Evolutionary conservation across 2,888 invertebrate genomes (phyloP).

Genomic region (Volucella inanis): DNA sequence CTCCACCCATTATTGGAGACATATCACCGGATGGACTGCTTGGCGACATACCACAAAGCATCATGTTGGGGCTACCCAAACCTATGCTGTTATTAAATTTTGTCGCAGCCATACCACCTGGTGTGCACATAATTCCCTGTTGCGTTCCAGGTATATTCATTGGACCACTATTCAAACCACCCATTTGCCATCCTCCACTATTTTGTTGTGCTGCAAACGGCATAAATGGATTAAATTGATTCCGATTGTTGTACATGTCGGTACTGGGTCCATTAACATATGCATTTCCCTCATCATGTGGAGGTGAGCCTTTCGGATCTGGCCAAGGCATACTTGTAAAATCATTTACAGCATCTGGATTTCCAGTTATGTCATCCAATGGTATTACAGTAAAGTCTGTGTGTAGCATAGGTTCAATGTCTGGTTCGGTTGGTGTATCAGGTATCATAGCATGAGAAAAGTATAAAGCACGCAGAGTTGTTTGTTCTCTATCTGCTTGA

Average conservation of each 20-base stretch:
- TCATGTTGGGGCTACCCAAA: conserved; percentile 64
- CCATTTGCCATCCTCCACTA: conserved; percentile 63
- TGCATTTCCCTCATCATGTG: conserved; percentile 78
- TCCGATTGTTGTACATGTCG: conserved; percentile 72
- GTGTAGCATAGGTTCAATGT: conserved; percentile 90
- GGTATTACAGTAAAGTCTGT: conserved; percentile 93
- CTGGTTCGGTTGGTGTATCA: conserved; percentile 93
- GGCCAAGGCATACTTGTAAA: conserved; percentile 92
- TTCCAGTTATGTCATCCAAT: conserved; percentile 93
- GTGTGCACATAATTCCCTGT: conserved; percentile 74
- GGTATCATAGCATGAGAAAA: conserved; percentile 93
- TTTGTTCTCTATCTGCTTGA: conserved; percentile 93
- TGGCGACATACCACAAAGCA: conserved; percentile 48
- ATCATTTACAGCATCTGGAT: conserved; percentile 91
- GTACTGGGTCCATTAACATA: conserved; percentile 68
- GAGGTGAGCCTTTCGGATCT: conserved; percentile 89
- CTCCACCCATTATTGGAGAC: conserved; percentile 64
- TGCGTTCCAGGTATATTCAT: conserved; percentile 52
- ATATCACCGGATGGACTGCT: conserved; percentile 56
- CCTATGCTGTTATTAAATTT: conserved; percentile 63
- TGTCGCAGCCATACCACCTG: conserved; percentile 54
- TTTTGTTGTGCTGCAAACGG: conserved; percentile 77
- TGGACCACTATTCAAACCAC: conserved; percentile 50
- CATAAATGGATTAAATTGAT: conserved; percentile 80
- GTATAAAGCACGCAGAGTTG: conserved; percentile 91